Conservation (phyloP, 2,888 invertebrate genomes). For the Zhuqinia jingwanae region DNA sequence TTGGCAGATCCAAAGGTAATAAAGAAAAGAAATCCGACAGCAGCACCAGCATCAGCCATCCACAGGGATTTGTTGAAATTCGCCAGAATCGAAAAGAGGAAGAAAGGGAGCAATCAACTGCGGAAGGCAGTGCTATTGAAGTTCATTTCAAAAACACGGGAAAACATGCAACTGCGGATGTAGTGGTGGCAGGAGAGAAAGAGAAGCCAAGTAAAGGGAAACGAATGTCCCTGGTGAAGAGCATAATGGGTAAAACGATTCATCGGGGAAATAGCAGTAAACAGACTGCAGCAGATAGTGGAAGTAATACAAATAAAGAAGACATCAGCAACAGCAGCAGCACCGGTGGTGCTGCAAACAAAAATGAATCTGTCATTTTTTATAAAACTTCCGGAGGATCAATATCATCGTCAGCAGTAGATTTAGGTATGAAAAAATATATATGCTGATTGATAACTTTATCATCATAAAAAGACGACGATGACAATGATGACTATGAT, state of each 20-base stretch:
- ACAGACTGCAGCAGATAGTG: neutral
- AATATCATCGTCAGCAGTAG: neutral
- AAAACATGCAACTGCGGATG: neutral
- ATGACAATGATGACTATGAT: no score
- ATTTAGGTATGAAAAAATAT: constrained; percentile 19
- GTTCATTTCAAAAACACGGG: neutral
- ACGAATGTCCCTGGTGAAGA: constrained; percentile 52
- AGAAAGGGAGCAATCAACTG: neutral
- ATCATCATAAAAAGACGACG: neutral
- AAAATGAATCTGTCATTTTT: constrained; percentile 15
- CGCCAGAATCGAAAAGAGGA: neutral
- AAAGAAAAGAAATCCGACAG: constrained; percentile 45
- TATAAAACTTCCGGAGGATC: constrained; percentile 4
- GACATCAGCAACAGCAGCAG: neutral
- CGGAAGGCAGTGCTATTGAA: neutral
- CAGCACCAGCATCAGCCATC: neutral
- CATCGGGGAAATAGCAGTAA: constrained; percentile 1
- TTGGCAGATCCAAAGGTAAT: constrained; percentile 12
- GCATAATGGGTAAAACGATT: constrained; percentile 37
- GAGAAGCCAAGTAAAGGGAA: constrained; percentile 49
- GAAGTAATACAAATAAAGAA: no score
- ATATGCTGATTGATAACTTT: neutral
- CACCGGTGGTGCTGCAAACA: neutral
- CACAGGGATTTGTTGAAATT: neutral
- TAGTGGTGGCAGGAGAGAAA: neutral